Evolutionary conservation across 1,140 invertebrate genomes (phyloP), one percentile per base, ranked within the genome.

Genomic region (Chrysomallon squamiferum): DNA sequence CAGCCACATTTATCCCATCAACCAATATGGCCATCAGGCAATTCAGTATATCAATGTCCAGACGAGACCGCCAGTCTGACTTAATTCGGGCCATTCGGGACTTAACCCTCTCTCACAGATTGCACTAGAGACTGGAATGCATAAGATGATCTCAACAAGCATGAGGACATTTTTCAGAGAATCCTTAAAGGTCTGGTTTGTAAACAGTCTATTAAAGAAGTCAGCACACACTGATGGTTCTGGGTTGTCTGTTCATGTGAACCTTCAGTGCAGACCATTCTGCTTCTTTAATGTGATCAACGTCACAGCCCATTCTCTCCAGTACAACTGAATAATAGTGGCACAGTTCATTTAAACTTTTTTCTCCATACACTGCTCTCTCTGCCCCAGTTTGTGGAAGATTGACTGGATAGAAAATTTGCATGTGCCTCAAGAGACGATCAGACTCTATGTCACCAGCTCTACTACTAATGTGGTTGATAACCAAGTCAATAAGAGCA

Each of bases 131-230:
- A 65, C 3, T 22, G 35, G 50, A 2, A 61, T 41, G 15, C n/a
- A 62, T 25, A 18, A 62, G 27, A n/a, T n/a, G n/a, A n/a, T n/a
- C n/a, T n/a, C n/a, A n/a, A n/a, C n/a, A n/a, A n/a, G n/a, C n/a
- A n/a, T n/a, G n/a, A n/a, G n/a, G n/a, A n/a, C n/a, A 32, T 62
- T 62, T 49, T 58, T 65, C 47, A 65, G 30, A 43, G 54, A 25
- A 29, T 65, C 27, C 20, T 65, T 57, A 29, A 59, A 30, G 41
- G 38, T 65, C 13, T 7, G 63, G 30, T 65, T 65, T 29, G 56
- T 65, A 43, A 65, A 65, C 0, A 47, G 52, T 32, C 63, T 65
- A 54, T 47, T 41, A 33, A 59, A 59, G 54, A n/a, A n/a, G n/a
- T n/a, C n/a, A n/a, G n/a, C n/a, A 65, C 58, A 18, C 45, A 54